Evolutionary conservation across 1,140 invertebrate genomes (phyloP), one percentile per base, ranked within the genome.

Genomic region (Dendroctonus ponderosae): DNA sequence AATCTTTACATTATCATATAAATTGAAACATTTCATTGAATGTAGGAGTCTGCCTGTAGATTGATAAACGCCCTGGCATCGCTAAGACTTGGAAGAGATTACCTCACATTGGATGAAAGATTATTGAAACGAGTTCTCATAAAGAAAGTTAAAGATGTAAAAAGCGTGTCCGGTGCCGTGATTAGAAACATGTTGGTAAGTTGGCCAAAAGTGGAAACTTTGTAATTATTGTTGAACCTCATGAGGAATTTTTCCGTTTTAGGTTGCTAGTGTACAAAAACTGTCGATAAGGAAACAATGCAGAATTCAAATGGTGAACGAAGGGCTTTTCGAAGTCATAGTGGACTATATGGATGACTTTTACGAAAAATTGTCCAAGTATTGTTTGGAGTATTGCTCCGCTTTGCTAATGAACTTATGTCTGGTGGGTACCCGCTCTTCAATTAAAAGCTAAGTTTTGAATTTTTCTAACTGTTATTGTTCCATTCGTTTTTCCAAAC

Each of bases 21-120:
- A 12, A 9, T 46, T 14, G 44, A 46, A 46, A 46, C 12, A 46
- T 46, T 46, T 46, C 4, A 9, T 2, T 52, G n/a, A 12, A 8
- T 58, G 9, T 15, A 68, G 66, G 66, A 68, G 51, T 62, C 66
- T 4, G 44, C 38, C 37, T 68, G 51, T 44, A 62, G 66, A 51
- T 41, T 68, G 26, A 68, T 68, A 8, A 68, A 68, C 26, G 52
- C 66, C 7, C 39, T 68, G 41, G 66, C 66, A 5, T 68, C 66
- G 5, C 14, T 68, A 38, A 52, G 43, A 14, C 60, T 57, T 38
- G 66, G 66, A 38, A 52, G 66, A 39, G 66, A 68, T 12, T 68
- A 68, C 39, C 53, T 68, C 0, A 68, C 59, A 12, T 8, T 46
- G 7, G 66, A 68, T 15, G 60, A 68, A 8, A 37, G 54, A 37